Percentiles rank a stretch among this genome's conserved stretches.
These are phyloP conservation scores for Nesogale talazaci DNA, from an alignment of 2,113 vertebrate genomes.

Conservation along the genomic window DNA sequence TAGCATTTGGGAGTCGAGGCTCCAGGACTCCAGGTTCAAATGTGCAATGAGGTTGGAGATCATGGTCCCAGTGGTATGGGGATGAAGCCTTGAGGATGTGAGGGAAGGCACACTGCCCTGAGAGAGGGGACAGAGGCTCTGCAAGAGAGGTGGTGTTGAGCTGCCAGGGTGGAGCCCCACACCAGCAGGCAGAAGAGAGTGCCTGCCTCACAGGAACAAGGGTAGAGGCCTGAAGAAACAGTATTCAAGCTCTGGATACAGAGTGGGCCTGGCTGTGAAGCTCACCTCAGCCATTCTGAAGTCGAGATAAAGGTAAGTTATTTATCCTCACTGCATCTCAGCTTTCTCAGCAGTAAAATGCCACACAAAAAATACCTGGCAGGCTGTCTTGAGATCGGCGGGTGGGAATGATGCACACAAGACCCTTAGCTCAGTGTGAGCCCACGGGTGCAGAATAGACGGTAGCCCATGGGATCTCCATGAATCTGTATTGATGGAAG, in stretches of 20 bases:
- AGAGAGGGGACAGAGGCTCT: background rate
- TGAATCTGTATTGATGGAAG: background rate
- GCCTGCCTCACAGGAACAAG: background rate
- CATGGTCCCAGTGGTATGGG: background rate
- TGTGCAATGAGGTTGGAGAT: background rate
- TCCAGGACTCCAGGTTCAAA: conserved; percentile 7
- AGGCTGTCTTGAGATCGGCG: background rate
- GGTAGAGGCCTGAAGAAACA: background rate
- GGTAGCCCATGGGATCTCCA: background rate
- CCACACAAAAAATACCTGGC: background rate
- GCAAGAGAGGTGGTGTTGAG: background rate
- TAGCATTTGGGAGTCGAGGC: background rate
- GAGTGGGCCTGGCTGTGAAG: background rate
- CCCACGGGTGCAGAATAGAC: background rate
- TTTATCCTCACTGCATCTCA: background rate
- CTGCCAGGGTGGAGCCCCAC: background rate
- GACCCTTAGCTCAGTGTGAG: background rate
- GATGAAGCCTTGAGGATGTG: too few species aligned
- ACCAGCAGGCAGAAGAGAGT: background rate
- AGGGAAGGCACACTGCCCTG: background rate
- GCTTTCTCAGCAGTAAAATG: conserved; percentile 40
- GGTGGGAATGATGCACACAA: background rate
- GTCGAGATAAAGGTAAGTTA: background rate
- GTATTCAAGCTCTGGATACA: background rate
- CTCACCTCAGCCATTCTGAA: conserved; percentile 8